Evolutionary conservation across 1,140 invertebrate genomes (phyloP), one percentile per base, ranked within the genome.

Genomic region (Drosophila pandora): DNA sequence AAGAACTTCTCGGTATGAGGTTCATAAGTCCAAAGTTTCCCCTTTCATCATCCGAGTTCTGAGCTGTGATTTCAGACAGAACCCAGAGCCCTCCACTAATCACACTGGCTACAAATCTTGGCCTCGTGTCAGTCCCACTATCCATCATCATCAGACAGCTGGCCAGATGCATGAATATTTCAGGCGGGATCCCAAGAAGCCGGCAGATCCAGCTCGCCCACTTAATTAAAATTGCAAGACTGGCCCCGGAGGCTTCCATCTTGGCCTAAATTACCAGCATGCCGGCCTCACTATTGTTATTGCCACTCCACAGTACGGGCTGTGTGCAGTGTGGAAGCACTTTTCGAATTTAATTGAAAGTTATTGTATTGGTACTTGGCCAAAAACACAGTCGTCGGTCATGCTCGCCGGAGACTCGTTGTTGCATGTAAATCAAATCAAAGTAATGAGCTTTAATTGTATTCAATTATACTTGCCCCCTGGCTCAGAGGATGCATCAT

Each of bases 141-240:
- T 75, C 71, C 72, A 75, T 75, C 71, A 75, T 75, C 71, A 74
- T 74, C 71, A 74, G 32, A 39, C 32, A 21, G 13, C 13, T 63
- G 68, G 48, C 59, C 52, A 43, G 47, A 71, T 74, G 61, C 41
- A 57, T 75, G 71, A 64, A 75, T 75, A 75, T 75, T 75, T 75
- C 41, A 63, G 71, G 41, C 71, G 32, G 47, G 57, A 22, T 39
- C 25, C 47, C 48, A 64, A 55, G 50, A 34, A 53, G 47, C 25
- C 41, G 47, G 43, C 59, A 22, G 9, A 30, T 43, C 22, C 60
- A 37, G 49, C 13, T 64, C 52, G 34, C 71, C 70, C 71, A 75
- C 71, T 75, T 75, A 75, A 75, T 75, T 75, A 75, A 75, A 75
- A 65, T 75, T 75, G 75, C 71, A 75, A 50, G 37, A 60, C 69